These are phyloP conservation scores for Gymnoscopelus microlampas DNA, from an alignment of 2,797 vertebrate species.

Conservation along the genomic window DNA sequence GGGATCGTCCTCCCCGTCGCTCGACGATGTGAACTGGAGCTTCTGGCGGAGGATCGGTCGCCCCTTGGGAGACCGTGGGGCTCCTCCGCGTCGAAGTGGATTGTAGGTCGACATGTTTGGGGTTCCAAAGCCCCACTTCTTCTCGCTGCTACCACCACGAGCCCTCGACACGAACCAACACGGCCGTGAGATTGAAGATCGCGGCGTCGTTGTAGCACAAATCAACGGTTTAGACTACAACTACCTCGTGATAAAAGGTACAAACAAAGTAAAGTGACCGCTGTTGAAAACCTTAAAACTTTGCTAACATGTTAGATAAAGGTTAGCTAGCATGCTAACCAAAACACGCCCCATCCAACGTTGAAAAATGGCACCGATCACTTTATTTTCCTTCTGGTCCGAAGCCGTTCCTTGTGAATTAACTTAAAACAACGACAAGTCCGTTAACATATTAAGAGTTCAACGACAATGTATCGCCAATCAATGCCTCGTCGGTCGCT, in stretches of 20 bases:
- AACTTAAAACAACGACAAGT: too few species aligned
- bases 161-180: too few species aligned
- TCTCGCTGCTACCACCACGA: too few species aligned
- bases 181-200: too few species aligned
- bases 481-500: not conserved
- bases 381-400: not conserved
- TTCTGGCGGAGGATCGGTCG: constrained; percentile 82
- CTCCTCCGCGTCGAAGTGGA: constrained; percentile 47
- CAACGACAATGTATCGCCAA: not conserved
- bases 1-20: constrained; percentile 89
- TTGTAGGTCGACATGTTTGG: constrained; percentile 68
- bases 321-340: constrained; percentile 27
- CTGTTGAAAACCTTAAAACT: not conserved
- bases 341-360: constrained; percentile 61
- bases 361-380: constrained; percentile 33
- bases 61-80: constrained; percentile 64
- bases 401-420: too few species aligned
- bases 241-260: constrained; percentile 38
- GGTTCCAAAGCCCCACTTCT: constrained; percentile 53
- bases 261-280: constrained; percentile 3
- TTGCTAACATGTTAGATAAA: constrained; percentile 23
- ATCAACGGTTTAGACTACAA: not conserved
- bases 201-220: too few species aligned
- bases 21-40: constrained; percentile 83
- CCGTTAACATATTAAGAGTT: too few species aligned